Evolutionary conservation across 2,113 vertebrate genomes (phyloP).

Genomic region (Otolemur garnettii): DNA sequence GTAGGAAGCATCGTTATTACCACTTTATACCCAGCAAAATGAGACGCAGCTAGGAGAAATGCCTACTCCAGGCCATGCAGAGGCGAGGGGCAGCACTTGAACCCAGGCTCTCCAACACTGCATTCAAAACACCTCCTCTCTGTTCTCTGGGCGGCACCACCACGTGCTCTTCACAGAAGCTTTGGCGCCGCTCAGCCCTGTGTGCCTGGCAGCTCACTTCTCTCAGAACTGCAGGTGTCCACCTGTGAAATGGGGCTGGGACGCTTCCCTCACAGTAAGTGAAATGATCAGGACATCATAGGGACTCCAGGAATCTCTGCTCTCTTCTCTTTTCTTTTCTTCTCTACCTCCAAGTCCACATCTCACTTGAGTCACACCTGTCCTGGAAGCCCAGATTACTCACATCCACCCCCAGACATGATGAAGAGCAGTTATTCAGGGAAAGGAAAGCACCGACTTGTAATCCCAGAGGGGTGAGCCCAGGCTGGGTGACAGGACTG

Average conservation of each 20-base stretch:
- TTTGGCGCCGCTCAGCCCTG: background rate
- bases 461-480: background rate
- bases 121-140: rapidly evolving
- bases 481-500: background rate
- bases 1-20: rapidly evolving
- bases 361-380: too few relatives aligned
- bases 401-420: background rate
- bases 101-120: rapidly evolving
- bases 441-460: rapidly evolving
- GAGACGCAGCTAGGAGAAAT: background rate
- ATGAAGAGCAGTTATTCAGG: background rate
- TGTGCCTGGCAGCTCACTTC: rapidly evolving
- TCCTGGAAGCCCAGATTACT: rapidly evolving
- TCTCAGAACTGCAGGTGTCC: background rate
- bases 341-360: background rate
- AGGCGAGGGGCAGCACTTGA: too few relatives aligned
- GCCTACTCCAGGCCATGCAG: background rate
- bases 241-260: rapidly evolving
- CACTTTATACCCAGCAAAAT: background rate
- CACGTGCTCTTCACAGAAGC: rapidly evolving
- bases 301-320: background rate
- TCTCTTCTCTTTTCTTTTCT: background rate
- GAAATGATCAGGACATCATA: rapidly evolving
- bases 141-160: rapidly evolving
- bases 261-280: rapidly evolving